phyloP scores from a whole-genome alignment of 2,113 vertebrate species.

The Sylvilagus bachmani region DNA sequence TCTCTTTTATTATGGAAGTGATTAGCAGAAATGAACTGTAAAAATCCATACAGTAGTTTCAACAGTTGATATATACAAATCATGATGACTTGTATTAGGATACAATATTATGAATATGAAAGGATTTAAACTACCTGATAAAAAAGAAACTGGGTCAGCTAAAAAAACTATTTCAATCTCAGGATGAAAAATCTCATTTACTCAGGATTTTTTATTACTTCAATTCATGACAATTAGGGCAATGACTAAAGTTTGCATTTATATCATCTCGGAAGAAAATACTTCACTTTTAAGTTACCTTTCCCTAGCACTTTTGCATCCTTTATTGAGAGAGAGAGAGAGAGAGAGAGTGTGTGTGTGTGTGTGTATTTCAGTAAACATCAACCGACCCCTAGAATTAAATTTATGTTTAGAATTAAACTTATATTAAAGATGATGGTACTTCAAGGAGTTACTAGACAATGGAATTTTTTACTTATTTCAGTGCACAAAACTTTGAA shows the following conservation, averaged over 20 bases:
- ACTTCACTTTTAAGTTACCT: background rate
- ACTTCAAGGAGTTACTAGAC: no score
- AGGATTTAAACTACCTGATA: slow-evolving; percentile 10
- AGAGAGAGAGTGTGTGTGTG: no score
- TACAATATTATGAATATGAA: slow-evolving; percentile 51
- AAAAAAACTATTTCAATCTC: slow-evolving; percentile 46
- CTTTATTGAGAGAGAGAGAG: background rate
- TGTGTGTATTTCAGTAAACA: background rate
- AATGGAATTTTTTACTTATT: no score
- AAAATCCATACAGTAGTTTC: background rate
- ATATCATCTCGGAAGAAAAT: background rate
- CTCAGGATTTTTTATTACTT: slow-evolving; percentile 64
- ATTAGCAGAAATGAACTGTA: slow-evolving; percentile 31
- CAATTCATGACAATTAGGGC: slow-evolving; percentile 12
- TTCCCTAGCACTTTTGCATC: background rate
- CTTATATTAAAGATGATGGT: background rate
- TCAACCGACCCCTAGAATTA: background rate
- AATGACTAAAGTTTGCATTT: slow-evolving; percentile 16
- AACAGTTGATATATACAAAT: background rate
- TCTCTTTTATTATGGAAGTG: slow-evolving; percentile 27
- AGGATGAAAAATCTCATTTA: slow-evolving; percentile 61
- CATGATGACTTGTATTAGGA: slow-evolving; percentile 3
- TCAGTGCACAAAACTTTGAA: no score
- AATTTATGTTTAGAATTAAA: background rate
- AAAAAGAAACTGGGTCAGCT: slow-evolving; percentile 18